These are phyloP conservation scores for Corythaixoides concolor DNA, from an alignment of 2,113 vertebrate species.

Conservation along the genomic window DNA sequence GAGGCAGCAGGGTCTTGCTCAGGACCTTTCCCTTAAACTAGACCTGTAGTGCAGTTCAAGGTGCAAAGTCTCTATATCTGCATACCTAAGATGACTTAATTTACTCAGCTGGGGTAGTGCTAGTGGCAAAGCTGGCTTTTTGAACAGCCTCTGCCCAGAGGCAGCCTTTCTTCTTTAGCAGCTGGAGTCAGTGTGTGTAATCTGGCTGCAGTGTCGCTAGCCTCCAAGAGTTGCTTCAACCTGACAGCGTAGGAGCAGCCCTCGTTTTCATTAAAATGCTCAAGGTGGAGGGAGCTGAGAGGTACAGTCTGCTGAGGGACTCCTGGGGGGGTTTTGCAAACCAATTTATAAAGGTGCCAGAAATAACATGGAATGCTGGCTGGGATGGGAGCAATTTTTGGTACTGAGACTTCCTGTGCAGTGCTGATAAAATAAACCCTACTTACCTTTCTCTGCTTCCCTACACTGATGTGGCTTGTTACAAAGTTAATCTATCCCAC, in stretches of 20 bases:
- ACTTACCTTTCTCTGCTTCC: slow-evolving; percentile 21
- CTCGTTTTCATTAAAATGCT: neutral
- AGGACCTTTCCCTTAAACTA: neutral
- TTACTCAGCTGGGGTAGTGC: neutral
- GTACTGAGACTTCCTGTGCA: slow-evolving; percentile 29
- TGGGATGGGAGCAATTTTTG: slow-evolving; percentile 23
- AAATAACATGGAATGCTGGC: slow-evolving; percentile 19
- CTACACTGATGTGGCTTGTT: neutral
- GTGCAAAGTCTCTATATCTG: neutral
- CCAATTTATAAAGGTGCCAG: slow-evolving; percentile 28
- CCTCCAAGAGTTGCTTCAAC: neutral
- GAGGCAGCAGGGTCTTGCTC: neutral
- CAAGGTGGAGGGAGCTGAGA: neutral
- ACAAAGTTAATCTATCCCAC: neutral
- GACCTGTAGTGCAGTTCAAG: neutral
- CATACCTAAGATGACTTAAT: neutral
- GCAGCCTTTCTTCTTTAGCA: neutral
- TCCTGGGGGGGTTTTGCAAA: neutral
- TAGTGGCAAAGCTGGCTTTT: neutral
- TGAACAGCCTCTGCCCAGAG: neutral
- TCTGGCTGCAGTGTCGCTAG: neutral
- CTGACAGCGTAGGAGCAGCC: neutral
- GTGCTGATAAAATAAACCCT: slow-evolving; percentile 55
- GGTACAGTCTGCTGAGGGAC: neutral
- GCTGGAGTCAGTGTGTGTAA: neutral